phyloP scores from a whole-genome alignment of 2,888 invertebrate species.

The Erebia aethiops region DNA sequence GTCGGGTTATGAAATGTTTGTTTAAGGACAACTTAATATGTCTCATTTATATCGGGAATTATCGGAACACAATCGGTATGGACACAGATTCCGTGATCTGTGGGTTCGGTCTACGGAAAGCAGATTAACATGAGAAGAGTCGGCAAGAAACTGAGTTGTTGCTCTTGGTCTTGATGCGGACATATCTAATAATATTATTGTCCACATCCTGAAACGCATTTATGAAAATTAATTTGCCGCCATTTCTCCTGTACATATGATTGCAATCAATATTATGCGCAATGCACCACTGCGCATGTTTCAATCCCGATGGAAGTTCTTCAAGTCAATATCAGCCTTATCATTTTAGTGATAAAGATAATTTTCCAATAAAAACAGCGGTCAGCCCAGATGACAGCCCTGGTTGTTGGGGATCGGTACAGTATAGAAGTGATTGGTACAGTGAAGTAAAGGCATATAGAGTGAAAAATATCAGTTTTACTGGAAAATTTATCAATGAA shows the following conservation, averaged over 20 bases:
- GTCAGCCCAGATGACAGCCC: conserved; percentile 66
- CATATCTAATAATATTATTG: too few species aligned
- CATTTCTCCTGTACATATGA: conserved; percentile 69
- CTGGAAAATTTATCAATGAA: conserved; percentile 20
- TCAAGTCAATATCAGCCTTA: conserved; percentile 46
- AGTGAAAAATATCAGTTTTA: conserved; percentile 18
- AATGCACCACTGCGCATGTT: conserved; percentile 79
- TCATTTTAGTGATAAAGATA: conserved; percentile 23
- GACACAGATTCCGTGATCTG: too few species aligned
- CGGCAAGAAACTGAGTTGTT: too few species aligned
- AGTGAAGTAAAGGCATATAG: conserved; percentile 49
- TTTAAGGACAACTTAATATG: too few species aligned
- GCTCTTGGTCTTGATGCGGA: too few species aligned
- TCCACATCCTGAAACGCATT: background rate
- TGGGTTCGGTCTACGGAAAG: too few species aligned
- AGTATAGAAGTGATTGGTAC: conserved; percentile 66
- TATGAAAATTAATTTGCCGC: conserved; percentile 63
- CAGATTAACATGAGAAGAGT: too few species aligned
- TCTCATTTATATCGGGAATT: too few species aligned
- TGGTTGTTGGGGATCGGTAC: conserved; percentile 57
- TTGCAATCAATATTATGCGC: conserved; percentile 80
- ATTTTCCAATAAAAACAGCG: conserved; percentile 23
- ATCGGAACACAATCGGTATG: too few species aligned
- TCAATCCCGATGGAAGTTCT: conserved; percentile 49
- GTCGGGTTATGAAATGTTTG: too few species aligned